Percentiles rank a stretch among this genome's conserved stretches.
phyloP scores from a whole-genome alignment of 2,113 vertebrate genomes.

The Panthera uncia region DNA sequence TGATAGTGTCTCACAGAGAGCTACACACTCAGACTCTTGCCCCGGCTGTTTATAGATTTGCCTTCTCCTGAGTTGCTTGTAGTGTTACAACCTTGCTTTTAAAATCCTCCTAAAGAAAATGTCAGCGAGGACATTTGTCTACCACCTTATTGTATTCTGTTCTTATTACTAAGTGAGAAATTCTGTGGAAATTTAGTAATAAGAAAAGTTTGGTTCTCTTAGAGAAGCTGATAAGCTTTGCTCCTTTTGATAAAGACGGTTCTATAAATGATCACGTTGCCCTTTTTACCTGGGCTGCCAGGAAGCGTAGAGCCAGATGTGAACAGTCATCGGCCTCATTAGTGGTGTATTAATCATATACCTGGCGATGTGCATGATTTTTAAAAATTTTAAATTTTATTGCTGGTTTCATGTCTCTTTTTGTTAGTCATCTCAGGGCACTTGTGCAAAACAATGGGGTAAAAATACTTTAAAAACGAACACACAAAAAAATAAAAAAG shows the following conservation, averaged over 20 bases:
- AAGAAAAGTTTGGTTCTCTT: neutral
- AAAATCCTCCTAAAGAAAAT: neutral
- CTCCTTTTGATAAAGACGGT: neutral
- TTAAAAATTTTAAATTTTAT: neutral
- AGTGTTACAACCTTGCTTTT: neutral
- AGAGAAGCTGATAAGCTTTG: neutral
- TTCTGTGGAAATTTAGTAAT: neutral
- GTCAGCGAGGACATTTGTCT: neutral
- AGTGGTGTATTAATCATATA: neutral
- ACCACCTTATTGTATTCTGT: neutral
- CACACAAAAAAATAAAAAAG: neutral
- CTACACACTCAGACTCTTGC: accelerated
- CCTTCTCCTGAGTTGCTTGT: neutral
- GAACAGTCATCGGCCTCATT: neutral
- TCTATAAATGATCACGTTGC: neutral
- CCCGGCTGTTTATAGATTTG: neutral
- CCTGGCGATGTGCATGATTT: neutral
- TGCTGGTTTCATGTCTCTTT: neutral
- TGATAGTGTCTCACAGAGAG: neutral
- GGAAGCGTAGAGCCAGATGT: neutral
- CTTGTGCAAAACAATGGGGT: constrained; percentile 23
- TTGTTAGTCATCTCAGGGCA: neutral
- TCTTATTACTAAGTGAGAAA: neutral
- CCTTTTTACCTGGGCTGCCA: neutral
- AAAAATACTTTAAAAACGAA: neutral